Conservation (phyloP, 1,140 invertebrate genomes). For the Leptopilina clavipes region DNA sequence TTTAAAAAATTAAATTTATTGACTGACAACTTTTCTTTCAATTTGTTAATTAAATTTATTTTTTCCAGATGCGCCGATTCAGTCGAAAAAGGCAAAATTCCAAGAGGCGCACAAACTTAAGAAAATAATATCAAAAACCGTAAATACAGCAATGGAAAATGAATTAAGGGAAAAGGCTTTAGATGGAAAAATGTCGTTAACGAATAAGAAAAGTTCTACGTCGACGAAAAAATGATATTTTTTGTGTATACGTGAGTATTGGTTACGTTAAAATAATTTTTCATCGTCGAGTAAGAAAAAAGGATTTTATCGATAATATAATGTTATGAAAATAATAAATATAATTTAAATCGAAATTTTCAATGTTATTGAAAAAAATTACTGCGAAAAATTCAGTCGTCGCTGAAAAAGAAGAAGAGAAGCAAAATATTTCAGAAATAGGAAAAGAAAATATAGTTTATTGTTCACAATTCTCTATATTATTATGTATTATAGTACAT, state of each 20-base stretch:
- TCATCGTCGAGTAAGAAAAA: not conserved
- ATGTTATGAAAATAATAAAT: too few species aligned
- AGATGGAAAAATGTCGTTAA: slow-evolving; percentile 71
- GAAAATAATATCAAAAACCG: slow-evolving; percentile 77
- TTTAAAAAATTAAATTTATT: too few species aligned
- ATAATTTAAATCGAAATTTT: too few species aligned
- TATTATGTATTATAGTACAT: slow-evolving; percentile 3
- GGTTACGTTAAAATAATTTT: not conserved
- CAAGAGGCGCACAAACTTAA: slow-evolving; percentile 79
- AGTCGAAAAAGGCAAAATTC: slow-evolving; percentile 78
- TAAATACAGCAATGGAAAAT: slow-evolving; percentile 79
- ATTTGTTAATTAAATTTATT: slow-evolving; percentile 36
- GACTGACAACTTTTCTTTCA: slow-evolving; percentile 14
- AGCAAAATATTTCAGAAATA: not conserved
- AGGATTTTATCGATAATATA: too few species aligned
- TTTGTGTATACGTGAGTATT: not conserved
- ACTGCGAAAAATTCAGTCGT: not conserved
- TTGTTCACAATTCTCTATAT: not conserved
- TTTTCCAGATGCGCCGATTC: slow-evolving; percentile 77
- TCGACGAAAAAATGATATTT: not conserved
- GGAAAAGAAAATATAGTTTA: slow-evolving; percentile 15
- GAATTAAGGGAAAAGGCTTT: slow-evolving; percentile 77
- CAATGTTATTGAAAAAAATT: too few species aligned
- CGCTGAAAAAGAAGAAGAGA: not conserved
- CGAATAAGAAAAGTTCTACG: slow-evolving; percentile 60